phyloP scores from a whole-genome alignment of 2,113 vertebrate species.

The Microcebus ravelobensis region DNA sequence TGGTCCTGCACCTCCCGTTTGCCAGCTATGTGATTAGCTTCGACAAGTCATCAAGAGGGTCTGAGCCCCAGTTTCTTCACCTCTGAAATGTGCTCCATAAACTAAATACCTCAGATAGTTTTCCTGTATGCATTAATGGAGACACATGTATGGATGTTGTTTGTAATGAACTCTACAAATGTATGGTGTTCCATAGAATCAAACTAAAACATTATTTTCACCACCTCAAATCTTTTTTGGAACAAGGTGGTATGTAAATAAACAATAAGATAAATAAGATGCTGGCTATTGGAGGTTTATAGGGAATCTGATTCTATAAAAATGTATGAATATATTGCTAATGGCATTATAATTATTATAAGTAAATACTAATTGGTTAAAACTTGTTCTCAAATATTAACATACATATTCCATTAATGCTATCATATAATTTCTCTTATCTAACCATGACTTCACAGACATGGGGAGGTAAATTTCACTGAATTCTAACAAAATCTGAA shows the following conservation, averaged over 20 bases:
- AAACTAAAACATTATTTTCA: not conserved
- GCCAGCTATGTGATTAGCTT: not conserved
- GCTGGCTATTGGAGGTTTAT: not conserved
- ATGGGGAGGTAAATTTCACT: conserved; percentile 17
- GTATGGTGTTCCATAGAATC: not conserved
- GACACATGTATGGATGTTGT: not conserved
- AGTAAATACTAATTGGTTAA: not conserved
- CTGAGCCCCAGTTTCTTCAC: not conserved
- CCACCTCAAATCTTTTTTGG: not conserved
- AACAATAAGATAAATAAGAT: not conserved
- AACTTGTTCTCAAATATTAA: not conserved
- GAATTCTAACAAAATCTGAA: conserved; percentile 40
- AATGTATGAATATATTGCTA: not conserved
- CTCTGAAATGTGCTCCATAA: not conserved
- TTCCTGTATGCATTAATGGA: not conserved
- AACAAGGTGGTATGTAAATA: not conserved
- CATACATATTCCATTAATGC: not conserved
- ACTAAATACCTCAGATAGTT: not conserved
- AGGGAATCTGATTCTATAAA: not conserved
- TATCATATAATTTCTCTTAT: not conserved
- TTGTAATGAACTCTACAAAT: not conserved
- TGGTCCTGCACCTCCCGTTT: not conserved
- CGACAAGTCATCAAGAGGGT: not conserved
- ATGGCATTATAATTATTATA: not conserved
- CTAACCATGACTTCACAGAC: not conserved